A percentile compares a stretch with the other conserved stretches of the same genome.
Conservation (phyloP, 1,140 invertebrate genomes). For the Nasonia longicornis region DNA sequence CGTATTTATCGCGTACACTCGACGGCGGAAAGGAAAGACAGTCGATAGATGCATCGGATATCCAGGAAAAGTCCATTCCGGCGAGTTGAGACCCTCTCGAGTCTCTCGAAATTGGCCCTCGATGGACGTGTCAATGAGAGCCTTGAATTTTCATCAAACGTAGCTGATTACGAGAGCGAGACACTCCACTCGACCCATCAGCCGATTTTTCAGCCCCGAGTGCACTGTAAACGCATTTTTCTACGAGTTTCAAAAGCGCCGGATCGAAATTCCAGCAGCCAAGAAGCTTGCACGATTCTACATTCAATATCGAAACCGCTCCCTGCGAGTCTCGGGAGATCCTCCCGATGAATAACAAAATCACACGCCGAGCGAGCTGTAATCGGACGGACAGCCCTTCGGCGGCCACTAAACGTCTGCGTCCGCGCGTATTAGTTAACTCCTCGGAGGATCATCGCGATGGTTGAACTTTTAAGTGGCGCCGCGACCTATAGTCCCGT, state of each 20-base stretch:
- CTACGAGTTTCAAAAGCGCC: too few species aligned
- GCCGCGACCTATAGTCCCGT: neutral
- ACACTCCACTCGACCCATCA: neutral
- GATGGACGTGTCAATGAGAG: neutral
- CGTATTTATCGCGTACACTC: neutral
- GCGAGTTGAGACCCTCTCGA: neutral
- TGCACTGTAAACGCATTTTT: too few species aligned
- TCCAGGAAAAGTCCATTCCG: too few species aligned
- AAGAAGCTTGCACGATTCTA: too few species aligned
- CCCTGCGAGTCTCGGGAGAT: neutral
- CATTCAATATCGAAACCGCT: neutral
- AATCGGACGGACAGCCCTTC: neutral
- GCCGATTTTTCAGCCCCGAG: neutral
- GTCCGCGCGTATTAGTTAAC: neutral
- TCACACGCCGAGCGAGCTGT: neutral
- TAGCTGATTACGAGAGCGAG: neutral
- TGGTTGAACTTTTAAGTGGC: constrained; percentile 22
- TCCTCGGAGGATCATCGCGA: neutral
- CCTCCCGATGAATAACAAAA: neutral
- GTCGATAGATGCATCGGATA: neutral
- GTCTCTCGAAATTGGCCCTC: neutral
- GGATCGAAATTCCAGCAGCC: neutral
- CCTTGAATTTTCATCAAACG: constrained; percentile 1
- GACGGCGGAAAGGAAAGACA: neutral
- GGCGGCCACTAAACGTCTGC: constrained; percentile 4